Percentiles rank a stretch among this genome's conserved stretches.
These are phyloP conservation scores for Mesorhabditis belari DNA, from an alignment of 2,888 invertebrate species.

Conservation along the genomic window DNA sequence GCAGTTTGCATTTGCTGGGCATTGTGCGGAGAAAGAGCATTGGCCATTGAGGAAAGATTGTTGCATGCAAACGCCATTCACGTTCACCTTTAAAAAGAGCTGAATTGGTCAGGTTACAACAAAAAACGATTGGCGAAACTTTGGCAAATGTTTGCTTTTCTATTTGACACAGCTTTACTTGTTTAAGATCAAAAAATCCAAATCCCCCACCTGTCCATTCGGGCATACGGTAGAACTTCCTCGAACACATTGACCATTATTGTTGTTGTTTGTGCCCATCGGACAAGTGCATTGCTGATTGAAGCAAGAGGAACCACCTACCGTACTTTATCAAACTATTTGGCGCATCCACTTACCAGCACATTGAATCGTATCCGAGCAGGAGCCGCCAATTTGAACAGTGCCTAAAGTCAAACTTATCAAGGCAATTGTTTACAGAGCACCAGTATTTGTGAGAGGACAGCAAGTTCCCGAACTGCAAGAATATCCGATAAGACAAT, in stretches of 20 bases:
- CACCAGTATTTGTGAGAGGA: not conserved
- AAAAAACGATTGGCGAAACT: too few species aligned
- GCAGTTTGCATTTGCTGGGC: not conserved
- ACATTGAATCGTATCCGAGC: not conserved
- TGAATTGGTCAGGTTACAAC: too few species aligned
- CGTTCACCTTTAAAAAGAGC: not conserved
- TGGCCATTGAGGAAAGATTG: not conserved
- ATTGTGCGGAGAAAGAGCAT: constrained; percentile 5
- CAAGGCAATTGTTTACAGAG: too few species aligned
- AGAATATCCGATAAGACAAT: not conserved
- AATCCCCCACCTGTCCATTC: not conserved
- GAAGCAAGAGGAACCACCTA: not conserved
- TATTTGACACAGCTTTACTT: too few species aligned
- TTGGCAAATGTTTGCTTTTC: too few species aligned
- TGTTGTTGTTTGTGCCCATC: not conserved
- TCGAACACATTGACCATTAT: not conserved
- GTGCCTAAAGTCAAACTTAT: not conserved
- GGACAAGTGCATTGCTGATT: not conserved
- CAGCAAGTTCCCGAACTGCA: not conserved
- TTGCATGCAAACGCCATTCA: not conserved
- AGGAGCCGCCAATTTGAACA: not conserved
- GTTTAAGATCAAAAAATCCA: not conserved
- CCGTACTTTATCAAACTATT: not conserved
- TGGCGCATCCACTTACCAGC: not conserved
- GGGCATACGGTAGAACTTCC: not conserved